Evolutionary conservation across 2,888 invertebrate species (phyloP).

Genomic region (Eristalis pertinax): DNA sequence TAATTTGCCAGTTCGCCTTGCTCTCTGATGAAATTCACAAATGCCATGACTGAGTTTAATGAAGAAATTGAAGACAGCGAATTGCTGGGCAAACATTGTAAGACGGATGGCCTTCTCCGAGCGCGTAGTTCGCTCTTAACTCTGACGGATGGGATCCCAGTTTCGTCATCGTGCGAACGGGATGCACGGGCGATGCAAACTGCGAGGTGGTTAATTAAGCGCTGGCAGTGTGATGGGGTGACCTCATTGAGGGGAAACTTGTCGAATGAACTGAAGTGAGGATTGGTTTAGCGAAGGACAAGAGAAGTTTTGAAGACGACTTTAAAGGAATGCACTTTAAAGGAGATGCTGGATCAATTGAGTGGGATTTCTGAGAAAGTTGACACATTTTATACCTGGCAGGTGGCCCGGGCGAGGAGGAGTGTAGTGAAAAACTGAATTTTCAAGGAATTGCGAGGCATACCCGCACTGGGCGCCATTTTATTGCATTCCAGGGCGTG

Average conservation of each 20-base stretch:
- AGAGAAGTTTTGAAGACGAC: too few relatives aligned
- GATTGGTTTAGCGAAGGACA: neutral
- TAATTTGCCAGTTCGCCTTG: neutral
- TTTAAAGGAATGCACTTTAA: too few relatives aligned
- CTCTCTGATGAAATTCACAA: neutral
- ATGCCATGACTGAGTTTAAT: conserved; percentile 10
- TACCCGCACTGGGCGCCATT: too few relatives aligned
- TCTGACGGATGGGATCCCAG: neutral
- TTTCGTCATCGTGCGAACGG: neutral
- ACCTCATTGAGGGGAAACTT: neutral
- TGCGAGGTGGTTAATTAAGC: neutral
- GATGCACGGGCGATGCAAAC: neutral
- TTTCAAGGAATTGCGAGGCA: too few relatives aligned
- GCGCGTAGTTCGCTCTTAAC: neutral
- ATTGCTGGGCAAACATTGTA: conserved; percentile 7
- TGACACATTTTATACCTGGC: too few relatives aligned
- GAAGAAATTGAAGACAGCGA: conserved; percentile 7
- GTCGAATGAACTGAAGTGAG: neutral
- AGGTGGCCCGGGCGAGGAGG: too few relatives aligned
- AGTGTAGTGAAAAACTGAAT: too few relatives aligned
- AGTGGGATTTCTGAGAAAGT: too few relatives aligned
- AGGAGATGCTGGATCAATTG: too few relatives aligned
- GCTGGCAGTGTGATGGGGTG: neutral
- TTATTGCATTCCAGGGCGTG: too few relatives aligned
- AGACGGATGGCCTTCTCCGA: neutral